Evolutionary conservation across 2,797 vertebrate genomes (phyloP).

Genomic region (Naso thynnoides): DNA sequence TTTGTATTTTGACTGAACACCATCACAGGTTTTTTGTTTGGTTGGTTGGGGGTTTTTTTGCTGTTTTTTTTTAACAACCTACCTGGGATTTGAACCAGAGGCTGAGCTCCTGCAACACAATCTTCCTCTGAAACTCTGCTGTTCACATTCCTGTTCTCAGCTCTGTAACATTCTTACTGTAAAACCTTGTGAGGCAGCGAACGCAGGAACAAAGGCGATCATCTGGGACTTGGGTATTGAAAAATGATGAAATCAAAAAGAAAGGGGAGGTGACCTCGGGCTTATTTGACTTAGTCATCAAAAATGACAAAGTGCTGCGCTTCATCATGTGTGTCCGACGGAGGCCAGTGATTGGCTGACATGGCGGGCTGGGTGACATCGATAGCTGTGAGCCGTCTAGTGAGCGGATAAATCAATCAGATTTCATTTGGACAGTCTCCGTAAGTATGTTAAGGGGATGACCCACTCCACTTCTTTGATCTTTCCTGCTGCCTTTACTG

Average conservation of each 20-base stretch:
- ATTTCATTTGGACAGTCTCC: constrained; percentile 53
- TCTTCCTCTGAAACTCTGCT: background rate
- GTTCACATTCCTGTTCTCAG: constrained; percentile 8
- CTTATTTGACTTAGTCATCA: constrained; percentile 50
- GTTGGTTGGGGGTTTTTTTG: background rate
- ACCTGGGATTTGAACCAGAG: background rate
- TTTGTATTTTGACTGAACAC: no score
- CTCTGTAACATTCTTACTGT: background rate
- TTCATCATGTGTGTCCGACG: constrained; percentile 12
- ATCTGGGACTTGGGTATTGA: constrained; percentile 14
- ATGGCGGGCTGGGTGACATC: constrained; percentile 27
- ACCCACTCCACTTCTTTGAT: constrained; percentile 61
- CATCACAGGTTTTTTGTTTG: no score
- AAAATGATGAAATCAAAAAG: constrained; percentile 43
- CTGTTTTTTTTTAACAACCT: background rate
- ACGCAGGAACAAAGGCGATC: constrained; percentile 33
- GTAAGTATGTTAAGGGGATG: constrained; percentile 63
- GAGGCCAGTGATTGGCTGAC: constrained; percentile 41
- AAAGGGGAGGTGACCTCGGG: constrained; percentile 1
- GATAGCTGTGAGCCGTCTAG: constrained; percentile 34
- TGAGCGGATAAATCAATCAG: constrained; percentile 68
- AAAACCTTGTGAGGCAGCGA: constrained; percentile 8
- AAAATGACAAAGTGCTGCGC: constrained; percentile 39
- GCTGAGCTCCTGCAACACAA: background rate
- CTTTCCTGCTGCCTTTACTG: constrained; percentile 41